Percentiles rank a stretch among this genome's conserved stretches.
phyloP scores from a whole-genome alignment of 2,888 invertebrate genomes.

The Caenorhabditis drosophilae region DNA sequence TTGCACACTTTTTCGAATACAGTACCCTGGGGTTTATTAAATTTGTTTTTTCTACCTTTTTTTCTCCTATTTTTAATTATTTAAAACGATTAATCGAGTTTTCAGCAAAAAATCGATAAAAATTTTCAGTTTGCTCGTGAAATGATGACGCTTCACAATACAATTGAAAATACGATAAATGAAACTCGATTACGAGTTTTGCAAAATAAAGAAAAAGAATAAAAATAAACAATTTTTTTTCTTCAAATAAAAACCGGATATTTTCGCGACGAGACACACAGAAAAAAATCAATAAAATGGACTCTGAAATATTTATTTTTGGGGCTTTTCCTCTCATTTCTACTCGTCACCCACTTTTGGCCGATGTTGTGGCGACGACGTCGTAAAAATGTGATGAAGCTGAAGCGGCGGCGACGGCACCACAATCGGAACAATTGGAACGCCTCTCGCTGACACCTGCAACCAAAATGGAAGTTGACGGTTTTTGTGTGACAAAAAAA shows the following conservation, averaged over 20 bases:
- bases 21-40: too few relatives aligned
- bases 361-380: background rate
- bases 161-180: conserved; percentile 11
- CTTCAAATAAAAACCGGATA: too few relatives aligned
- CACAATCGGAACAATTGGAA: conserved; percentile 13
- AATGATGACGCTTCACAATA: conserved; percentile 12
- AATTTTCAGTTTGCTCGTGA: conserved; percentile 22
- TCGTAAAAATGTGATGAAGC: background rate
- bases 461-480: background rate
- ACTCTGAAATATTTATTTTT: too few relatives aligned
- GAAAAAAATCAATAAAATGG: too few relatives aligned
- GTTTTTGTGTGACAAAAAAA: background rate
- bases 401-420: background rate
- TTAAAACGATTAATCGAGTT: too few relatives aligned
- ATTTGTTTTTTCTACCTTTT: too few relatives aligned
- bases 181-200: conserved; percentile 1
- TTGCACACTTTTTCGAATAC: too few relatives aligned
- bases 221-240: background rate
- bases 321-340: too few relatives aligned
- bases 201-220: background rate
- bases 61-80: too few relatives aligned
- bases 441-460: conserved; percentile 17
- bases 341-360: too few relatives aligned
- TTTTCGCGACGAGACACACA: background rate
- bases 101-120: too few relatives aligned